Evolutionary conservation across 2,113 vertebrate genomes (phyloP).

Genomic region (Takifugu flavidus): DNA sequence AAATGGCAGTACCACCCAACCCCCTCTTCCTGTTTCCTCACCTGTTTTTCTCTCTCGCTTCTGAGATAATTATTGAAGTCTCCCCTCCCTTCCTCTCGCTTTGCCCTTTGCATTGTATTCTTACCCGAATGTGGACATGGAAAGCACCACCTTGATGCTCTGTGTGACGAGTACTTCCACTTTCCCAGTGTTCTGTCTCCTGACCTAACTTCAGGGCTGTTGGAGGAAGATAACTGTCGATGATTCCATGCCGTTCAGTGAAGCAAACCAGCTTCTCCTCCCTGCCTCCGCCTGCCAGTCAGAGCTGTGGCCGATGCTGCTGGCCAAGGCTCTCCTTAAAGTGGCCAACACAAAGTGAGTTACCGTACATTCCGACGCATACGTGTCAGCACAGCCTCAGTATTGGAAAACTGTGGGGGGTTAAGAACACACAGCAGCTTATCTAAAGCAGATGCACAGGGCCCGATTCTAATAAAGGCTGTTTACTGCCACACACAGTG

Average conservation of each 20-base stretch:
- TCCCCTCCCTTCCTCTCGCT: constrained; percentile 5
- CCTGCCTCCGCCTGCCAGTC: constrained; percentile 78
- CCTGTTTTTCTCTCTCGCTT: constrained; percentile 21
- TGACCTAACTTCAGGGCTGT: constrained; percentile 75
- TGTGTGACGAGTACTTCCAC: too few species aligned
- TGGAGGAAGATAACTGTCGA: constrained; percentile 93
- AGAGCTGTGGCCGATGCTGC: constrained; percentile 94
- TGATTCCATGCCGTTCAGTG: constrained; percentile 87
- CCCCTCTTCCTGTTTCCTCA: constrained; percentile 16
- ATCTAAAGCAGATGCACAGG: neutral
- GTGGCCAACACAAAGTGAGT: constrained; percentile 87
- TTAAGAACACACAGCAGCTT: neutral
- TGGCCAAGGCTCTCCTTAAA: constrained; percentile 92
- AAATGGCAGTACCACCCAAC: constrained; percentile 42
- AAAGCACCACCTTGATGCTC: constrained; percentile 1
- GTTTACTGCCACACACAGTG: neutral
- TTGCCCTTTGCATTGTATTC: constrained; percentile 18
- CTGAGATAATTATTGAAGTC: constrained; percentile 12
- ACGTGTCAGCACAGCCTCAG: neutral
- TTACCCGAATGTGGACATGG: constrained; percentile 21
- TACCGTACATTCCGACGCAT: constrained; percentile 8
- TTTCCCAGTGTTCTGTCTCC: too few species aligned
- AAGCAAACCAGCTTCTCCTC: constrained; percentile 83
- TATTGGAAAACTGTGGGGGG: neutral
- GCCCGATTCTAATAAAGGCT: neutral